These are phyloP conservation scores for Hemicentrotus pulcherrimus DNA, from an alignment of 35 echinoderm and acorn worm species.

Conservation along the genomic window DNA sequence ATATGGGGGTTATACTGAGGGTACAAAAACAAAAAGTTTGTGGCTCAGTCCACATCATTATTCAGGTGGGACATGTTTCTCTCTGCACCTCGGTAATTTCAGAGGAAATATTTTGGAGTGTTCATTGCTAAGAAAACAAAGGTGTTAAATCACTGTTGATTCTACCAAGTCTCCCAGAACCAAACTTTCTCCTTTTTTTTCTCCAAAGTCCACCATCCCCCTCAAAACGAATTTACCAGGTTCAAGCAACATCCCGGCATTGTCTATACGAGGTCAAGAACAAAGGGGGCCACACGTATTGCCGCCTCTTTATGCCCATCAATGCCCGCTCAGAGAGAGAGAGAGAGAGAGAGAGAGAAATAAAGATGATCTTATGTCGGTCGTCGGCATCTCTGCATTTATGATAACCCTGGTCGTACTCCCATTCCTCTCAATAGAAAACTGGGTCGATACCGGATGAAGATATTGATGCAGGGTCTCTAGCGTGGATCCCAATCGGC, in stretches of 20 bases:
- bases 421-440: slow-evolving; percentile 39
- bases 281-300: not conserved
- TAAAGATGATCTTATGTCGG: not conserved
- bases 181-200: slow-evolving; percentile 13
- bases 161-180: slow-evolving; percentile 43
- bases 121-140: slow-evolving; percentile 37
- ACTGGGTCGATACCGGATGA: slow-evolving; percentile 50
- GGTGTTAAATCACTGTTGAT: slow-evolving; percentile 39
- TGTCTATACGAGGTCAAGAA: slow-evolving; percentile 9
- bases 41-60: not conserved
- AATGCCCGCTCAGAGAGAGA: not conserved
- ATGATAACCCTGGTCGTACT: slow-evolving; percentile 1
- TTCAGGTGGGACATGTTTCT: slow-evolving; percentile 20
- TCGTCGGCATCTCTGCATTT: slow-evolving; percentile 11
- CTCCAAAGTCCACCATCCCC: not conserved
- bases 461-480: slow-evolving; percentile 29
- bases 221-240: not conserved
- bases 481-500: slow-evolving; percentile 20
- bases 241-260: not conserved
- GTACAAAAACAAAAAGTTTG: not conserved
- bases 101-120: slow-evolving; percentile 35
- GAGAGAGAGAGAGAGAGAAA: not conserved
- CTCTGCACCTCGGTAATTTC: slow-evolving; percentile 24
- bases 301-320: not conserved
- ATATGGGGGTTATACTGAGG: not conserved